Evolutionary conservation across 1,140 invertebrate species (phyloP), one percentile per base, ranked within the genome.

Genomic region (Diabrotica undecimpunctata): DNA sequence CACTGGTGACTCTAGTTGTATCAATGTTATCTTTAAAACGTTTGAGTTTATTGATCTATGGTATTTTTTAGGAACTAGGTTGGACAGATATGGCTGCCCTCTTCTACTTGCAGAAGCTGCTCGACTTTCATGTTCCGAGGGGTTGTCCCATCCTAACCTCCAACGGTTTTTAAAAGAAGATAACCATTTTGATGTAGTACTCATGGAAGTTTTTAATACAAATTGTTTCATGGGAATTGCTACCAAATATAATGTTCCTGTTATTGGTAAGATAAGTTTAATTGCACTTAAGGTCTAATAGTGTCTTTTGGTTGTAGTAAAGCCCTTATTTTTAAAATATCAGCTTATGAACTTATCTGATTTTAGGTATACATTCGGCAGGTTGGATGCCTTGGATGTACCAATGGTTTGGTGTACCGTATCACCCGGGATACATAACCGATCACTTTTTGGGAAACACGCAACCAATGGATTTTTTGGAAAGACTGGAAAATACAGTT

Each of bases 171-270:
- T 74, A 1, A 64, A 66, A 35, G 79, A 69, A 78, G 79, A 64
- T 74, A 79, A 66, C 76, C 82, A 6, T 62, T 83, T 2, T 68
- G 89, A 92, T 74, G 69, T 91, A 0, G 81, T 89, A 13, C 71
- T 91, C 0, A 79, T 83, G 3, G 88, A 91, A 77, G 81, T 83
- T 54, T 91, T 91, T 72, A 89, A 89, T 57, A 85, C 82, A 50
- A 86, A 91, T 66, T 91, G 89, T 73, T 85, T 85, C 69, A 74
- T 88, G 56, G 84, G 82, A 7, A 77, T 90, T 8, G 82, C 82
- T 37, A 79, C 87, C 62, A 83, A 86, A 68, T 81, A 88, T 25
- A 78, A 85, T 61, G 83, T 83, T 5, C 89, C 88, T 0, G 81
- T 86, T 5, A 83, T 91, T 9, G 81, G 80, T 0, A 66, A 66